Percentiles rank a stretch among this genome's conserved stretches.
phyloP scores from a whole-genome alignment of 2,797 vertebrate genomes.

The Gymnothorax javanicus region DNA sequence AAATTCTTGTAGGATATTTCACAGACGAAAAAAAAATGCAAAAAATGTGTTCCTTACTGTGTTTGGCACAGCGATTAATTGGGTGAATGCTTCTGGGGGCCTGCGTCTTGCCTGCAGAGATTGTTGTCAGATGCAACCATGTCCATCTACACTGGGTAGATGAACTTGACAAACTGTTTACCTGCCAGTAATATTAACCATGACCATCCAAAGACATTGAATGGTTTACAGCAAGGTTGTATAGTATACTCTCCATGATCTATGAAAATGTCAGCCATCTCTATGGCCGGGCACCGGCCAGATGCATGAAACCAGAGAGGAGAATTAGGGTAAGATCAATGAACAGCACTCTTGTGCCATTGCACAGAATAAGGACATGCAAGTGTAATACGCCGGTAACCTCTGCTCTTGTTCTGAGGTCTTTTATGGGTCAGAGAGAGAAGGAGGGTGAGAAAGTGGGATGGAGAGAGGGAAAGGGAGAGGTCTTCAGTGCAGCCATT shows the following conservation, averaged over 20 bases:
- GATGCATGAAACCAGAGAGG: conserved; percentile 6
- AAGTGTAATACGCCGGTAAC: background rate
- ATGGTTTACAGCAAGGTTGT: background rate
- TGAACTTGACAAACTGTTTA: background rate
- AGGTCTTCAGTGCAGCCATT: conserved; percentile 31
- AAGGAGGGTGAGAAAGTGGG: background rate
- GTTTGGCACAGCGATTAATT: conserved; percentile 25
- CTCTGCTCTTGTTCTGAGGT: background rate
- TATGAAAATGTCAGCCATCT: background rate
- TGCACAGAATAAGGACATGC: background rate
- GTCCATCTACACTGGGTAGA: background rate
- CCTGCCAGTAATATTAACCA: background rate
- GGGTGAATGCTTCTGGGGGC: background rate
- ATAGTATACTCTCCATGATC: background rate
- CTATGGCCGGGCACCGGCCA: background rate
- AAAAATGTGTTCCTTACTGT: background rate
- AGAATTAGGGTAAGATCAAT: background rate
- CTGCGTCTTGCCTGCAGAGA: background rate
- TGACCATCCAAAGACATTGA: background rate
- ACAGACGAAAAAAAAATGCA: conserved; percentile 38
- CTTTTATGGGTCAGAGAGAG: background rate
- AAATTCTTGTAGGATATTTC: conserved; percentile 46
- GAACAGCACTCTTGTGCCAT: background rate
- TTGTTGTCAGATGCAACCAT: background rate
- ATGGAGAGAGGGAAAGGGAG: background rate